Evolutionary conservation across 1,140 invertebrate genomes (phyloP), one percentile per base, ranked within the genome.

Genomic region (Steinernema feltiae): DNA sequence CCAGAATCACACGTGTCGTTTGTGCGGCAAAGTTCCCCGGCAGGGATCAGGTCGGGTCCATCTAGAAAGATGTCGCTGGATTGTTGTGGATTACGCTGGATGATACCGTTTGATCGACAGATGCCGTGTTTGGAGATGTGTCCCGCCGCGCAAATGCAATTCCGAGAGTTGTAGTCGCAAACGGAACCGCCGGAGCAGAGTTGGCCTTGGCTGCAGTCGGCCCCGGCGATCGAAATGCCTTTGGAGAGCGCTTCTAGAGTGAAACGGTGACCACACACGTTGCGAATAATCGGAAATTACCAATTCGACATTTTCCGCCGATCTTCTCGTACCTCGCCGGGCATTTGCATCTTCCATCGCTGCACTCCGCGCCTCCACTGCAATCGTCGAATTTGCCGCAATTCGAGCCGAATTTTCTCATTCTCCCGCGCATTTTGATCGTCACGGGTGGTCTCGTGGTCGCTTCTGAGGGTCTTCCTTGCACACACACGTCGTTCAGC

Each of bases 161-260:
- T 72, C 35, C 75, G 32, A 12, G 1, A 31, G 73, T 76, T 74
- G 63, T 53, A 69, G 73, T 82, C 81, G 69, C 81, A 82, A 71
- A 82, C 78, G 1, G 81, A 81, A 21, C 81, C 81, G 3, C 81
- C 81, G 27, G 71, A 32, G 71, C 81, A 82, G 0, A 82, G 31
- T 32, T 82, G 76, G 24, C 77, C 74, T 53, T 79, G 32, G 15
- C 69, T 69, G 32, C 81, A 82, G 17, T 75, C 32, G n/a, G 53
- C 48, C 48, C 81, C 81, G 21, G 82, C 76, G 69, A 69, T 48
- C n/a, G 71, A 72, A 30, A 74, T 69, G 1, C 29, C 29, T n/a
- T 71, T 1, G 29, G 32, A 29, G n/a, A 73, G 70, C 12, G 73
- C 48, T 32, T 77, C 48, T 78, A 21, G 32, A 78, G n/a, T n/a